Base-by-base conservation (phyloP, 1,140 invertebrate genomes). In the Formica exsecta region DNA sequence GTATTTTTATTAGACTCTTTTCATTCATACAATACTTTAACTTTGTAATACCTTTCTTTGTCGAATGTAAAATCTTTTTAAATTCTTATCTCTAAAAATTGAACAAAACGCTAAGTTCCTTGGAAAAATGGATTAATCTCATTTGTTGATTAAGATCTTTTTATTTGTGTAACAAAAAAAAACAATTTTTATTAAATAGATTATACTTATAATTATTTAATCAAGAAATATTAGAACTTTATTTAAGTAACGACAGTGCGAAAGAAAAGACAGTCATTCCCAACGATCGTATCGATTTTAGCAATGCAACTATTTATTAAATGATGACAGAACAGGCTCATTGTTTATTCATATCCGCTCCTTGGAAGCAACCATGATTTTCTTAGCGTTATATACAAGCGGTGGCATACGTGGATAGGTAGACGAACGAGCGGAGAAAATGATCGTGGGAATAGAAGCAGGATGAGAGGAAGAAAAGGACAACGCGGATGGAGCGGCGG, bases 381-480 rank as follows among this genome's bases (percentile, higher is more conserved):
- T 81, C 79, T 73, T 81, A 44, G 19, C 44, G 29, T 22, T 25
- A 77, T 66, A 77, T 29, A 77, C 29, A 68, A 80, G 44, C 48
- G 22, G 16, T 79, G 19, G 48, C 57, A 48, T 36, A 62, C 16
- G 41, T 75, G 71, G 25, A 76, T 76, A 54, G n/a, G 16, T 25
- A 65, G 62, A 85, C 38, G 32, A 74, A n/a, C 22, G 25, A 29
- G 22, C 29, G 29, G n/a, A 19, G 70, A 84, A 62, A 74, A 29
- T 73, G 54, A 84, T 65, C 48, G 51, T 13, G 36, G 6, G 68
- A 74, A 48, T 51, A 54, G n/a, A 29, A 22, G 44, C n/a, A 25
- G 38, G 38, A 62, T 48, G 66, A 66, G 62, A 61, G 68, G 62
- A 65, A 66, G 77, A 62, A 73, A 76, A 65, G 41, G 76, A 71